A percentile compares a stretch with the other conserved stretches of the same genome.
Conservation (phyloP, 2,797 vertebrate genomes). For the Schizopygopsis pylzovi region DNA sequence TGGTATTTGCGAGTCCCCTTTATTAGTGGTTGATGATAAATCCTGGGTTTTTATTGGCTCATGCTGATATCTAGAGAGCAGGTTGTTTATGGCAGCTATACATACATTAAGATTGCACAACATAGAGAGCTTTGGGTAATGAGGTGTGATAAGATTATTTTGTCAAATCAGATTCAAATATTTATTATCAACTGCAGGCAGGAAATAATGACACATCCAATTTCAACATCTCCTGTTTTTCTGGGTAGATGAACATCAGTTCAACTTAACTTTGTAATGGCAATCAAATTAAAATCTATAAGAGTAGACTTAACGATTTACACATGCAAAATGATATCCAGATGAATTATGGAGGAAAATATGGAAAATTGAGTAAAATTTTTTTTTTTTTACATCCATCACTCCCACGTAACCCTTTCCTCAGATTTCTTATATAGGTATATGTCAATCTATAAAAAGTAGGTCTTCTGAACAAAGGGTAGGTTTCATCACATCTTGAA, state of each 20-base stretch:
- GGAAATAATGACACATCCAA: not conserved
- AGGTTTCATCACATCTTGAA: not conserved
- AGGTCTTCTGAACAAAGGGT: conserved; percentile 3
- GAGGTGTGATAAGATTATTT: not conserved
- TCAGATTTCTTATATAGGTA: not conserved
- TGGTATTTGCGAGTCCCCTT: not conserved
- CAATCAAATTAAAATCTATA: not conserved
- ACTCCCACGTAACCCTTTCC: not conserved
- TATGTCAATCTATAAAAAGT: not conserved
- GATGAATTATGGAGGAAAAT: no score
- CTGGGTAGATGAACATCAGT: not conserved
- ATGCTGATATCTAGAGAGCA: not conserved
- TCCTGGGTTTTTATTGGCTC: not conserved
- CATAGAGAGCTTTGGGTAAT: not conserved
- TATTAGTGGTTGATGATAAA: conserved; percentile 6
- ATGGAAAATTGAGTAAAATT: no score
- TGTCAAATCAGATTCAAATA: not conserved
- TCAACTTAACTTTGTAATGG: not conserved
- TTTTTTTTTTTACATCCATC: not conserved
- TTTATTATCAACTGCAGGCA: not conserved
- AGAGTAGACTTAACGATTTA: not conserved
- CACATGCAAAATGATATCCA: no score
- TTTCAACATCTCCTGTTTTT: not conserved
- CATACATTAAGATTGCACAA: not conserved
- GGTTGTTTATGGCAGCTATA: not conserved